Percentiles rank a stretch among this genome's conserved stretches.
Conservation (phyloP, 2,888 invertebrate genomes). For the Malacosoma neustria region DNA sequence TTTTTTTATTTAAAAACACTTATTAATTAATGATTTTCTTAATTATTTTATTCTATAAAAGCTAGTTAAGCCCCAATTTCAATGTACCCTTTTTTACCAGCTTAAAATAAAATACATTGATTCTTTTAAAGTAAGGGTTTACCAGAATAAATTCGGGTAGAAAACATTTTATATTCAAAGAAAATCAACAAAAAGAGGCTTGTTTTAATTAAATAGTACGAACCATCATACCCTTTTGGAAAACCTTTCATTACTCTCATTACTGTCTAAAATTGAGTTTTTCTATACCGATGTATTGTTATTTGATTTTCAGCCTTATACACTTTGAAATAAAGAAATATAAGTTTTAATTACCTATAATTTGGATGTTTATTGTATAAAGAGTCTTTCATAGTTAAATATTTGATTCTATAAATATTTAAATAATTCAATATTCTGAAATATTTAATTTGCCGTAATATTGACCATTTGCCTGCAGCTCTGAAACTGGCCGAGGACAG, state of each 20-base stretch:
- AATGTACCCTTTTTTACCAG: background rate
- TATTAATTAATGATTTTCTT: too few relatives aligned
- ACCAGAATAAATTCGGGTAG: constrained; percentile 8
- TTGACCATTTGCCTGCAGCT: too few relatives aligned
- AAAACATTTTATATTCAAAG: constrained; percentile 15
- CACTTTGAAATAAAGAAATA: too few relatives aligned
- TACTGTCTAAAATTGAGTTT: constrained; percentile 26
- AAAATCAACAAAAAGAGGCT: constrained; percentile 22
- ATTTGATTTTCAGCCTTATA: constrained; percentile 18
- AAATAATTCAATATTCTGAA: too few relatives aligned
- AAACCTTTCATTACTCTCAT: constrained; percentile 59
- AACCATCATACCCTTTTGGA: constrained; percentile 42
- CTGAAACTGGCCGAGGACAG: too few relatives aligned
- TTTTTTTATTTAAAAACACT: too few relatives aligned
- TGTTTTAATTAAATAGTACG: constrained; percentile 54
- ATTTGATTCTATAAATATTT: too few relatives aligned
- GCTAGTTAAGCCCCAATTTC: background rate
- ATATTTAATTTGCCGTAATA: too few relatives aligned
- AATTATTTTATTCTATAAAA: background rate
- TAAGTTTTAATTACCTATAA: too few relatives aligned
- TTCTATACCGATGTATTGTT: constrained; percentile 7
- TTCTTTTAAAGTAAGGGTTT: constrained; percentile 4
- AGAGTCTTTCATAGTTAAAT: too few relatives aligned
- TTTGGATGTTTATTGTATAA: too few relatives aligned
- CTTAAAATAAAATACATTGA: constrained; percentile 1